Conservation (phyloP, 2,113 vertebrate species). For the Pachypanchax playfairii region DNA sequence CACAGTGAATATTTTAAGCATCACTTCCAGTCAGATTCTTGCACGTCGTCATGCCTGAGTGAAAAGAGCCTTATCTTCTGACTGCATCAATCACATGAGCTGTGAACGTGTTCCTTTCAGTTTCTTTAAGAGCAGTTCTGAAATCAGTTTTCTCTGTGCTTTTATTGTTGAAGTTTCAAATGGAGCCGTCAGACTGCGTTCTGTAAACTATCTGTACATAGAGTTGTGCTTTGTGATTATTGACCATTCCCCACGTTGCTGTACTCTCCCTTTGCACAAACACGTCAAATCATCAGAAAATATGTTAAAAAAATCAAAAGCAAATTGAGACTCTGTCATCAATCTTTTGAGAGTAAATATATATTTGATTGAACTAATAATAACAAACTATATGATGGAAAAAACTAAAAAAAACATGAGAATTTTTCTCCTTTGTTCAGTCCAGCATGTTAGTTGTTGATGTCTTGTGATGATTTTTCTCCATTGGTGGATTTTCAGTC, state of each 20-base stretch:
- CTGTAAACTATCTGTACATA: slow-evolving; percentile 69
- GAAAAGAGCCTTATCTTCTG: slow-evolving; percentile 64
- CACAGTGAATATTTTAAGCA: slow-evolving; percentile 4
- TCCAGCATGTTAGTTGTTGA: slow-evolving; percentile 29
- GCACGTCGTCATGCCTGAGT: slow-evolving; percentile 63
- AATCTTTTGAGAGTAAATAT: not conserved
- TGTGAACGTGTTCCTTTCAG: slow-evolving; percentile 45
- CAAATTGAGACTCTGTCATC: slow-evolving; percentile 33
- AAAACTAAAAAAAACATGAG: not conserved
- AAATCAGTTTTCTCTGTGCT: slow-evolving; percentile 39
- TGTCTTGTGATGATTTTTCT: slow-evolving; percentile 34
- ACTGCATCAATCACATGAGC: slow-evolving; percentile 51
- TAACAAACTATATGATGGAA: not conserved
- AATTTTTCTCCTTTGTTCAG: slow-evolving; percentile 9
- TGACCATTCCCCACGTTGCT: slow-evolving; percentile 55
- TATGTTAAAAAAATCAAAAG: slow-evolving; percentile 46
- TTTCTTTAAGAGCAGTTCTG: slow-evolving; percentile 38
- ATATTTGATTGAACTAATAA: not conserved
- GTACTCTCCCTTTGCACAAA: slow-evolving; percentile 53
- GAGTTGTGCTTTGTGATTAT: slow-evolving; percentile 65
- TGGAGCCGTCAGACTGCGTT: slow-evolving; percentile 55
- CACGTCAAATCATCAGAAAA: slow-evolving; percentile 36
- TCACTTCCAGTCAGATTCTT: slow-evolving; percentile 39
- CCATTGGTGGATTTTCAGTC: slow-evolving; percentile 1
- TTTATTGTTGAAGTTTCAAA: slow-evolving; percentile 48